A percentile compares a stretch with the other conserved stretches of the same genome.
Conservation (phyloP, 1,140 invertebrate species). For the Nomia melanderi region DNA sequence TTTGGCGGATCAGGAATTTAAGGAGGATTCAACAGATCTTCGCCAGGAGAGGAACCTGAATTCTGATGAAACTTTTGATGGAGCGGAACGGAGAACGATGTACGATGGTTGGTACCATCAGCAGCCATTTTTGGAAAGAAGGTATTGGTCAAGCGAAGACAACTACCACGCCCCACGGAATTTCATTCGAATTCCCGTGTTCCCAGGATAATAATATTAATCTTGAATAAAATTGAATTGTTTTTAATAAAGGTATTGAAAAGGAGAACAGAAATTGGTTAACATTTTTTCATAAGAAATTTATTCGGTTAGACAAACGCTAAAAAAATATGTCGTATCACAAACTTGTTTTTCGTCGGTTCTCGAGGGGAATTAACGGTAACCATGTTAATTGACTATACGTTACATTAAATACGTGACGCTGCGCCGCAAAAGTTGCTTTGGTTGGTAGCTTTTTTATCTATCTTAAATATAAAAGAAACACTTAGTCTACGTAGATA, state of each 20-base stretch:
- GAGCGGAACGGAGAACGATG: not conserved
- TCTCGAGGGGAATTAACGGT: not conserved
- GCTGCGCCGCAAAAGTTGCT: not conserved
- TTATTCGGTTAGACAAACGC: not conserved
- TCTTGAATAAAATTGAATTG: not conserved
- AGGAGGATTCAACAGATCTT: not conserved
- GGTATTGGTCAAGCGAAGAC: constrained; percentile 11
- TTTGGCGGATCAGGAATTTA: not conserved
- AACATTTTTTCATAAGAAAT: not conserved
- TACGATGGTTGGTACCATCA: constrained; percentile 22
- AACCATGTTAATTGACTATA: not conserved
- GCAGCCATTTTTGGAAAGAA: not conserved
- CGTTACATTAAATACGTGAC: not conserved
- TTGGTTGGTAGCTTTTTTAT: constrained; percentile 37
- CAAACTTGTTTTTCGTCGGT: not conserved
- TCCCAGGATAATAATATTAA: constrained; percentile 62
- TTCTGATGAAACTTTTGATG: not conserved
- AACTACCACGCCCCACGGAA: constrained; percentile 1
- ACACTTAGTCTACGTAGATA: not conserved
- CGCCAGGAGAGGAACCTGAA: not conserved
- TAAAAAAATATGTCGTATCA: not conserved
- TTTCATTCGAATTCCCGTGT: constrained; percentile 57
- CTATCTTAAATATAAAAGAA: constrained; percentile 11
- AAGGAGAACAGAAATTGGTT: not conserved
- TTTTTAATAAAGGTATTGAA: not conserved